Conservation (phyloP, 1,140 invertebrate genomes). For the Sesamia nonagrioides region DNA sequence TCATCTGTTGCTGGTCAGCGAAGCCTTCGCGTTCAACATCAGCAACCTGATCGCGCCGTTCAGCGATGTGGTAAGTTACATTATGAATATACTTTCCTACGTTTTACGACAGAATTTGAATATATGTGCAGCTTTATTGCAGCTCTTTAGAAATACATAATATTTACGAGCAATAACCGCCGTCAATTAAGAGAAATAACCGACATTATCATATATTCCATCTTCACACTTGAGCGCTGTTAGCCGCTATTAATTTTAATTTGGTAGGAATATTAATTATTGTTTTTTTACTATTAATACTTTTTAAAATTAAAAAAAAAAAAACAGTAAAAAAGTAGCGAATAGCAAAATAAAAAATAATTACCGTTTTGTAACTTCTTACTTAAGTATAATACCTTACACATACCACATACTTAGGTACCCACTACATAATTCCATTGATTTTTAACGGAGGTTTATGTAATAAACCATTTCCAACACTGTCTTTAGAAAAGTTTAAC, state of each 20-base stretch:
- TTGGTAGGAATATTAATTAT: background rate
- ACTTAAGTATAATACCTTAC: no score
- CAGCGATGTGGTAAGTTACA: constrained; percentile 71
- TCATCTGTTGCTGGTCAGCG: constrained; percentile 73
- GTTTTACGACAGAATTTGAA: constrained; percentile 7
- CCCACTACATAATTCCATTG: no score
- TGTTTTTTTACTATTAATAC: no score
- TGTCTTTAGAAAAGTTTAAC: no score
- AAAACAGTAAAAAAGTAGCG: no score
- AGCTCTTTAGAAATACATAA: constrained; percentile 12
- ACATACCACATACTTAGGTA: no score
- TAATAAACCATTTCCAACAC: no score
- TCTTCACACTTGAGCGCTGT: constrained; percentile 12
- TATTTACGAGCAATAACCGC: constrained; percentile 9
- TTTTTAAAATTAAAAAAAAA: no score
- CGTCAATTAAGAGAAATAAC: constrained; percentile 1
- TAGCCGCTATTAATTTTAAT: background rate
- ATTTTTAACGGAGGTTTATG: no score
- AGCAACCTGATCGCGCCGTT: constrained; percentile 60
- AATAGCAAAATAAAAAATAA: no score
- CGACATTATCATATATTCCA: background rate
- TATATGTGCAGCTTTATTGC: background rate
- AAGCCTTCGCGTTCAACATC: constrained; percentile 67
- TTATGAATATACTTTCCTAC: constrained; percentile 4
- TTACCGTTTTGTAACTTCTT: no score